Percentiles rank a stretch among this genome's conserved stretches.
Conservation (phyloP, 2,113 vertebrate species). For the Rattus rattus region DNA sequence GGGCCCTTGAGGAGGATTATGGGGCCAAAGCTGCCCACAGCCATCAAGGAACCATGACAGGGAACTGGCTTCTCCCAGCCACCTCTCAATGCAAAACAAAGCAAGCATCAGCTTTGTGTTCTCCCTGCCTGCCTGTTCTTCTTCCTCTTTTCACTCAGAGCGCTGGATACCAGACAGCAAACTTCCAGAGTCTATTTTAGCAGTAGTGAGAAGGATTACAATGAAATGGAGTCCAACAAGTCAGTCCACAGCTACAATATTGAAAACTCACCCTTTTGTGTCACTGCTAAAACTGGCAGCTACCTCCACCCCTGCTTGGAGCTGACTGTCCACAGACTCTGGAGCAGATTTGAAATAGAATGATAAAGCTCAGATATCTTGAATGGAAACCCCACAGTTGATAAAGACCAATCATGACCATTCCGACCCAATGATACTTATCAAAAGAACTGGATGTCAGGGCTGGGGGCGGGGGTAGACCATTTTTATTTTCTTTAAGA, state of each 20-base stretch:
- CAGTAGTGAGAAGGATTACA: constrained; percentile 54
- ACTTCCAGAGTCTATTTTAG: constrained; percentile 55
- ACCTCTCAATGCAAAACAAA: not conserved
- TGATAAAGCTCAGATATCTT: constrained; percentile 7
- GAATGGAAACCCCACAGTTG: constrained; percentile 7
- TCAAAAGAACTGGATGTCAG: not conserved
- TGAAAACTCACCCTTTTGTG: constrained; percentile 58
- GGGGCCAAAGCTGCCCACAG: not conserved
- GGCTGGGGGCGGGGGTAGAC: not conserved
- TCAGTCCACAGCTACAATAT: constrained; percentile 65
- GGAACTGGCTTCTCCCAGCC: not conserved
- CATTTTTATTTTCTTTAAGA: constrained; percentile 16
- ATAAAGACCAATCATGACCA: constrained; percentile 40
- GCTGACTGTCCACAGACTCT: not conserved
- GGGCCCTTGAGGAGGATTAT: not conserved
- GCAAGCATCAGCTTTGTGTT: not conserved
- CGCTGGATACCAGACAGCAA: not conserved
- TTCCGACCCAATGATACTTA: not conserved
- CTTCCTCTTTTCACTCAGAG: not conserved
- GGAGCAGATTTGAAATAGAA: constrained; percentile 42
- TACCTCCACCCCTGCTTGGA: not conserved
- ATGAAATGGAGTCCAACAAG: constrained; percentile 69
- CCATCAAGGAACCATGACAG: not conserved
- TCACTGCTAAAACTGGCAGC: constrained; percentile 44
- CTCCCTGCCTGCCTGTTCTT: not conserved